Evolutionary conservation across 2,797 vertebrate genomes (phyloP).

Genomic region (Acipenser transmontanus): DNA sequence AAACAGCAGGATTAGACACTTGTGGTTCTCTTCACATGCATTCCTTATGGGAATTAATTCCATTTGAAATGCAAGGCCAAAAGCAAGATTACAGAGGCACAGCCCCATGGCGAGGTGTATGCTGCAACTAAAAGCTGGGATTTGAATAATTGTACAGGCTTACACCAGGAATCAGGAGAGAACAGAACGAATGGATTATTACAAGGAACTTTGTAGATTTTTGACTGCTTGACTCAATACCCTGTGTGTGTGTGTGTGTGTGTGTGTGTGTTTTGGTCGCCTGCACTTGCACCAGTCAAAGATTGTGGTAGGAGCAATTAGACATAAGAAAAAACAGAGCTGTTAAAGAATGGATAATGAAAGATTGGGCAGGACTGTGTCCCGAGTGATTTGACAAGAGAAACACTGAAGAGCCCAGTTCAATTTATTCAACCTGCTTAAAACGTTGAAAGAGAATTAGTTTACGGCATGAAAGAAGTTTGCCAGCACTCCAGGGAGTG

Average conservation of each 20-base stretch:
- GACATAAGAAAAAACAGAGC: slow-evolving; percentile 54
- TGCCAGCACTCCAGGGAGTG: slow-evolving; percentile 3
- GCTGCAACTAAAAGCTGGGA: slow-evolving; percentile 97
- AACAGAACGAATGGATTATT: slow-evolving; percentile 99
- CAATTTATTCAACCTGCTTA: slow-evolving; percentile 36
- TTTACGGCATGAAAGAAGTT: slow-evolving; percentile 37
- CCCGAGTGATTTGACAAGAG: slow-evolving; percentile 44
- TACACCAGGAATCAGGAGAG: slow-evolving; percentile 91
- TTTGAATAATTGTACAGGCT: slow-evolving; percentile 99
- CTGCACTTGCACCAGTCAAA: slow-evolving; percentile 60
- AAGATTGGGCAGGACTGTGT: slow-evolving; percentile 46
- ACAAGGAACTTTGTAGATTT: slow-evolving; percentile 76
- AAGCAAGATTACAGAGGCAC: slow-evolving; percentile 94
- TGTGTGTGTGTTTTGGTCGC: slow-evolving; percentile 53
- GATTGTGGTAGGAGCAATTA: slow-evolving; percentile 65
- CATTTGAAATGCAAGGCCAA: slow-evolving; percentile 99
- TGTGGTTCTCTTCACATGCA: slow-evolving; percentile 94
- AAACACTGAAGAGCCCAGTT: slow-evolving; percentile 39
- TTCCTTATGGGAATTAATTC: slow-evolving; percentile 99
- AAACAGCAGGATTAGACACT: slow-evolving; percentile 95
- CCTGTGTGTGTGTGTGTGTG: slow-evolving; percentile 28
- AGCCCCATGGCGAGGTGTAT: slow-evolving; percentile 94
- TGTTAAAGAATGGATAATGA: slow-evolving; percentile 55
- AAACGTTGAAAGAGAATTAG: slow-evolving; percentile 19
- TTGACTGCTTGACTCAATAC: slow-evolving; percentile 74